Conservation (phyloP, 2,888 invertebrate species). For the Idaea dimidiata region DNA sequence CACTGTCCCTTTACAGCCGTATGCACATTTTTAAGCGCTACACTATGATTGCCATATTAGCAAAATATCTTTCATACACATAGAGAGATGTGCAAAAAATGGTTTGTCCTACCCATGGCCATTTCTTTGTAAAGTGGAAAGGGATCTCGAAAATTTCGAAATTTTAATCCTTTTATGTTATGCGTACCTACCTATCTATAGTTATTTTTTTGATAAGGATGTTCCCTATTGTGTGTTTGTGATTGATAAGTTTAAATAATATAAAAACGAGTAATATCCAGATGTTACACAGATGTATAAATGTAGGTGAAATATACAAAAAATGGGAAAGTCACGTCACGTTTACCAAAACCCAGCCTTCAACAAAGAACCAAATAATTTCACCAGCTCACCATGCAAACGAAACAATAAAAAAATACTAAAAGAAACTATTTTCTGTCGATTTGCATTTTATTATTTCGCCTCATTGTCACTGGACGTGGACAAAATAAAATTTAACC, state of each 20-base stretch:
- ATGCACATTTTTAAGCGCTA: constrained; percentile 70
- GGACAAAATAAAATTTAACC: constrained; percentile 52
- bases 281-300: background rate
- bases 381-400: background rate
- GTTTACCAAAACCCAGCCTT: background rate
- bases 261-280: background rate
- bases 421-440: constrained; percentile 46
- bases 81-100: constrained; percentile 45
- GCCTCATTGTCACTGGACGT: constrained; percentile 55
- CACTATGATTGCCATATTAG: constrained; percentile 59
- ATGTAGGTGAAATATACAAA: constrained; percentile 6
- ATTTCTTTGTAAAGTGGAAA: constrained; percentile 49
- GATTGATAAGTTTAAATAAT: constrained; percentile 10
- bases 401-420: constrained; percentile 23
- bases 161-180: constrained; percentile 62
- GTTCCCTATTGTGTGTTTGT: constrained; percentile 3
- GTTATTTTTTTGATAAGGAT: constrained; percentile 17
- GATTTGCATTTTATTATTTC: constrained; percentile 67
- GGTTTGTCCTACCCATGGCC: constrained; percentile 52
- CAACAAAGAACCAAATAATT: background rate
- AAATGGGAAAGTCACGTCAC: constrained; percentile 2
- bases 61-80: constrained; percentile 59
- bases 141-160: constrained; percentile 38
- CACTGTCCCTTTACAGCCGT: constrained; percentile 75
- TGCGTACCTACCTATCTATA: constrained; percentile 29